phyloP scores from a whole-genome alignment of 1,140 invertebrate genomes.

The Agrypnia vestita region DNA sequence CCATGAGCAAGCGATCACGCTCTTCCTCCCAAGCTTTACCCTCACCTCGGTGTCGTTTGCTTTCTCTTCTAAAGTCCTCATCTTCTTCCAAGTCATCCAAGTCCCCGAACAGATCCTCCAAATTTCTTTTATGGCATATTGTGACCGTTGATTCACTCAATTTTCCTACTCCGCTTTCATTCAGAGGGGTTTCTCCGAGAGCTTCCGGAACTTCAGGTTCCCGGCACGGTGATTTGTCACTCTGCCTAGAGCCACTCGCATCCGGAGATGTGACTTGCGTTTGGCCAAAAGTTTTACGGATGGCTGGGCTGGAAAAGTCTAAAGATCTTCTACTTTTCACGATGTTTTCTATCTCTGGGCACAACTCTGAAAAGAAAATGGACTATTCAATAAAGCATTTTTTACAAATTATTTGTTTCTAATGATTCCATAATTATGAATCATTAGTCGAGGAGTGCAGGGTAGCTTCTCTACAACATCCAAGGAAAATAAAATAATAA shows the following conservation, averaged over 20 bases:
- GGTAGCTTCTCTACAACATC: no score
- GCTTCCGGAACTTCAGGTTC: neutral
- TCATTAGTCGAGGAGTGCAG: no score
- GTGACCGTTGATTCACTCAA: neutral
- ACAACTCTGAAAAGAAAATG: no score
- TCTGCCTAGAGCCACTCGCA: no score
- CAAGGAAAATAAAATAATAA: no score
- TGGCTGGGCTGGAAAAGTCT: constrained; percentile 68
- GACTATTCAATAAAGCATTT: no score
- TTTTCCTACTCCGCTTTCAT: neutral
- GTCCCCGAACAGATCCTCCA: constrained; percentile 81
- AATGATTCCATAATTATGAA: no score
- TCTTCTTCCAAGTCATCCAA: constrained; percentile 77
- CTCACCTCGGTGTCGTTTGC: constrained; percentile 73
- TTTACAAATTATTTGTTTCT: no score
- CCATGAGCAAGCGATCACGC: constrained; percentile 75
- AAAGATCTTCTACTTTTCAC: constrained; percentile 66
- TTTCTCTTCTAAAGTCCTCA: constrained; percentile 65
- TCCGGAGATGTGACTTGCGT: no score
- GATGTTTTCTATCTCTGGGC: constrained; percentile 63
- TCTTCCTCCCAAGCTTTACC: constrained; percentile 63
- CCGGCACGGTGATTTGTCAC: neutral
- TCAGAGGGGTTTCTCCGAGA: neutral
- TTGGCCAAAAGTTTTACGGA: constrained; percentile 57
- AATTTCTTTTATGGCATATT: constrained; percentile 73